Base-by-base conservation (phyloP, 2,888 invertebrate species). In the Calliphora vomitoria region DNA sequence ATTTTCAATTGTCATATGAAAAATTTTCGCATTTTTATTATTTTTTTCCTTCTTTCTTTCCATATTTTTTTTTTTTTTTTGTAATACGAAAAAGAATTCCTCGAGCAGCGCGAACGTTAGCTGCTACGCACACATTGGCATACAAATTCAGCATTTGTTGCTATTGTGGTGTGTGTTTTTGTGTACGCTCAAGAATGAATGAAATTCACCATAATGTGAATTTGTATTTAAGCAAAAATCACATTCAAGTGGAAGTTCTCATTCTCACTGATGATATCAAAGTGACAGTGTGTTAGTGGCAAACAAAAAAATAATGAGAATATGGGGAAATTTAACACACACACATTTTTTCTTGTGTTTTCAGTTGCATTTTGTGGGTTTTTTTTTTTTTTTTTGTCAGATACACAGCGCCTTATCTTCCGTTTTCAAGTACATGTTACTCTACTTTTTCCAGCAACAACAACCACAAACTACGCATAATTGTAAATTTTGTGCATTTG, bases 1-100 rank as follows among this genome's bases (percentile, higher is more conserved):
- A 82, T 74, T 81, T 78, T 82, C 81, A 79, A 75, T 78, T 87
- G 84, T 87, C 87, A 82, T 82, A 64, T 87, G 53, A 79, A 85
- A 87, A 85, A 68, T 35, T 31, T 85, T 85, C 62, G 85, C 85
- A 80, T 60, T 80, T 80, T 79, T 62, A 41, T 66, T 58, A 41
- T 66, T 58, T 62, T 64, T 66, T 62, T 53, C 35, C 47, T 75
- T 13, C 20, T 58, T 11, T 53, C 15, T 10, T n/a, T 76, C 20
- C 41, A 5, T 53, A 8, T 4, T 13, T 76, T 11, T 72, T 62
- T 11, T 64, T 41, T 58, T 53, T 55, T 62, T 81, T 72, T 81
- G 64, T 18, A 66, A 58, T 58, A 35, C 6, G 41, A 53, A 66
- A 60, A 58, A 80, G 18, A 50, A 72, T 71, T 75, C 74, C 50